These are phyloP conservation scores for Phyto melanocephala DNA, from an alignment of 2,888 invertebrate genomes.

Conservation along the genomic window DNA sequence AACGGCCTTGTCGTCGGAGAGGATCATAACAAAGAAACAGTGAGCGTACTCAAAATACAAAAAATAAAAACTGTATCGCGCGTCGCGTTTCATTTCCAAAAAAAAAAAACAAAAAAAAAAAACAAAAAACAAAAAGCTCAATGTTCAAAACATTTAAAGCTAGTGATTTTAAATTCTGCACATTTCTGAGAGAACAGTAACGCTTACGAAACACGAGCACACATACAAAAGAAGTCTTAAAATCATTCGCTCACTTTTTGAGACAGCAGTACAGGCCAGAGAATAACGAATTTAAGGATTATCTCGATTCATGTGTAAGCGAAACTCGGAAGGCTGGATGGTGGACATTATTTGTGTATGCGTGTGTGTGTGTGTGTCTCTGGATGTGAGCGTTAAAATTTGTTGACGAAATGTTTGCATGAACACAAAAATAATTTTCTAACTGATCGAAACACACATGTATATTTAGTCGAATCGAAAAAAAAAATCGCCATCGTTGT, in stretches of 20 bases:
- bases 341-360: background rate
- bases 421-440: constrained; percentile 13
- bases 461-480: constrained; percentile 7
- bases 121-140: constrained; percentile 59
- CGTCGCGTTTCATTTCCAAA: constrained; percentile 52
- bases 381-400: constrained; percentile 60
- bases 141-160: constrained; percentile 68
- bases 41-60: constrained; percentile 46
- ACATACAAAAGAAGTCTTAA: constrained; percentile 36
- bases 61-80: background rate
- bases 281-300: background rate
- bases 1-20: constrained; percentile 70
- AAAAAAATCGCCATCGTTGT: constrained; percentile 14
- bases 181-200: constrained; percentile 61
- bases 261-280: background rate
- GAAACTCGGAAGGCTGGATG: background rate
- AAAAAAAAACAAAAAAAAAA: constrained; percentile 42
- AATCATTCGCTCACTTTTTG: background rate
- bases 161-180: constrained; percentile 67
- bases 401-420: constrained; percentile 59
- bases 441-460: constrained; percentile 30
- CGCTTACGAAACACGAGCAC: constrained; percentile 64
- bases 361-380: constrained; percentile 54
- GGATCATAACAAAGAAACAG: constrained; percentile 62
- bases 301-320: background rate